phyloP scores from a whole-genome alignment of 1,140 invertebrate genomes.

The Lepidurus packardi region DNA sequence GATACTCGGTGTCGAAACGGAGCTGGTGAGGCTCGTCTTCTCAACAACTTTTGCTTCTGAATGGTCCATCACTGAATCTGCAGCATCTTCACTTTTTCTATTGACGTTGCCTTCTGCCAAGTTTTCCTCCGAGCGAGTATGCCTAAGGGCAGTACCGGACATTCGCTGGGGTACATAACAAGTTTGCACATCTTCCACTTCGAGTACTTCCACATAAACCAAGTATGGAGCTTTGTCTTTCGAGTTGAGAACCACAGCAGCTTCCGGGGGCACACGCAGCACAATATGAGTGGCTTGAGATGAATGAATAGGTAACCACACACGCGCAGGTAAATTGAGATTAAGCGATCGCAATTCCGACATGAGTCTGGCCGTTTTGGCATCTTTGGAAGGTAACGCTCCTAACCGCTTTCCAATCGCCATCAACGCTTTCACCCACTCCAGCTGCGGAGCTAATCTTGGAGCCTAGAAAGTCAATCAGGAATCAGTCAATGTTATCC shows the following conservation, averaged over 20 bases:
- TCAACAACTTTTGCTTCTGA: slow-evolving; percentile 33
- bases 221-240: slow-evolving; percentile 99
- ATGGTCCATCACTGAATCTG: slow-evolving; percentile 35
- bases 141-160: slow-evolving; percentile 64
- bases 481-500: too few species aligned
- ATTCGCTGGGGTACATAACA: slow-evolving; percentile 72
- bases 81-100: slow-evolving; percentile 39
- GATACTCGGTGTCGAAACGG: slow-evolving; percentile 33
- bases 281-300: slow-evolving; percentile 68
- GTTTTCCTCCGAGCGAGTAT: slow-evolving; percentile 92
- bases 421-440: slow-evolving; percentile 77
- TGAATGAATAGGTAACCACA: slow-evolving; percentile 87
- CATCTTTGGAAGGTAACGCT: slow-evolving; percentile 86
- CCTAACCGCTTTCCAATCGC: slow-evolving; percentile 85
- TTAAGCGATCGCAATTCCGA: slow-evolving; percentile 90
- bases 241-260: slow-evolving; percentile 94
- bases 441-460: slow-evolving; percentile 72
- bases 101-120: slow-evolving; percentile 48
- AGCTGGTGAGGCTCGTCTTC: slow-evolving; percentile 25
- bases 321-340: slow-evolving; percentile 91
- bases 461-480: slow-evolving; percentile 57
- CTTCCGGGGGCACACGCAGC: slow-evolving; percentile 85
- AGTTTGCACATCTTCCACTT: slow-evolving; percentile 75
- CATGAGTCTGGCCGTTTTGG: slow-evolving; percentile 79
- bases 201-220: slow-evolving; percentile 93